Evolutionary conservation across 2,888 invertebrate species (phyloP), one percentile per base, ranked within the genome.

Genomic region (Phrixothrix hirtus): DNA sequence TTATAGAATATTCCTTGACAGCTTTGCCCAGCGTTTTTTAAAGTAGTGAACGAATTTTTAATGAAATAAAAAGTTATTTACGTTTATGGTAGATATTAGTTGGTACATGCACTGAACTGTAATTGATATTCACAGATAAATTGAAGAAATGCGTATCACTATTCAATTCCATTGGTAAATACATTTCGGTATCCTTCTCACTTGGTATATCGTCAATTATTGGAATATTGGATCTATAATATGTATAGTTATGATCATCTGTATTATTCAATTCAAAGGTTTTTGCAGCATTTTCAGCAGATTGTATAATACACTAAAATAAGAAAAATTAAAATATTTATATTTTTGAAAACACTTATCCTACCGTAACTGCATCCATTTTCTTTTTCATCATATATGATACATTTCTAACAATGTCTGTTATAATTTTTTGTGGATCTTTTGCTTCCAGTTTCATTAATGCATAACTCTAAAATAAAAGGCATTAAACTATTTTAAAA

Each of bases 51-150:
- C 7, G 21, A 5, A 21, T 7, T 5, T 5, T 21, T 21, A 7
- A 21, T 5, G 7, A 3, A 21, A 21, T 21, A 21, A 21, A 32
- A 14, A 32, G 5, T 7, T 7, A 70, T 72, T 75, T 77, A 88
- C 91, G 83, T 79, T 82, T 80, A 73, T 93, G 94, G 77, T 85
- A 95, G 49, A 97, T 89, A 78, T 95, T 95, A 17, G 94, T 92
- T 2, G 97, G 96, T 15, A 96, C 89, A 74, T 97, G 96, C 38
- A 96, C 90, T 56, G 95, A 88, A 69, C 93, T 93, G 63, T 83
- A 82, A 47, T 79, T 83, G 7, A 88, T 88, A 72, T 91, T 91
- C 9, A 92, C 88, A 26, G 84, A 83, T 55, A 92, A 85, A 70
- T 91, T 86, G 73, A 91, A 90, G 75, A 95, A 95, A 73, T 92